Base-by-base conservation (phyloP, 2,888 invertebrate species). In the Acheta domesticus region DNA sequence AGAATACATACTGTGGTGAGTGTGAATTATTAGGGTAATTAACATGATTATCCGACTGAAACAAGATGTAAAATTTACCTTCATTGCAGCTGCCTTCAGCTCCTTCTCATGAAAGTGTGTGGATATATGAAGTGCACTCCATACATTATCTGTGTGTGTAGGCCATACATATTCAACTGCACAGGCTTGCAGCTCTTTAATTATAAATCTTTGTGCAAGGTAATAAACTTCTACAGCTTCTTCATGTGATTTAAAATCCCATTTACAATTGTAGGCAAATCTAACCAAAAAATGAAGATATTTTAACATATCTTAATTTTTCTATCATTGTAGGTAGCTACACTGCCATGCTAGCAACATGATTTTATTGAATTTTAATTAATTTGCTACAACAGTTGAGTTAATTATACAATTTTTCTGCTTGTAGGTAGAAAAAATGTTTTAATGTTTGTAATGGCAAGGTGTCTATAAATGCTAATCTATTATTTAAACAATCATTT, bases 211-310 rank as follows among this genome's bases (percentile, higher is more conserved):
- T 62, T 14, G 14, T 62, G 62, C 62, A 14, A 62, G n/a, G n/a
- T 62, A 62, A n/a, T 62, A 62, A 14, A 62, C 62, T 19, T 62
- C 62, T n/a, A 62, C 62, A 19, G 62, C 62, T 62, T 62, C 62
- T 19, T 62, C 62, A 62, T 62, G n/a, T 62, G 62, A 62, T 62
- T 62, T 62, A 16, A 62, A 62, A 19, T 62, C 62, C 62, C 62
- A 62, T 19, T n/a, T 62, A n/a, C 62, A 62, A 62, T 62, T 62
- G 62, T 62, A 62, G n/a, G 62, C 62, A 62, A 62, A 62, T n/a
- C 62, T 62, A 16, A 19, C 4, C 16, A 62, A 62, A 62, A 62
- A 62, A 19, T 62, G 14, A 62, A 62, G 62, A 62, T 62, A 23
- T 14, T 19, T 62, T 14, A 62, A 1, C 14, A 12, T 62, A 62